These are phyloP conservation scores for Thumatha senex DNA, from an alignment of 2,888 invertebrate species.

Conservation along the genomic window DNA sequence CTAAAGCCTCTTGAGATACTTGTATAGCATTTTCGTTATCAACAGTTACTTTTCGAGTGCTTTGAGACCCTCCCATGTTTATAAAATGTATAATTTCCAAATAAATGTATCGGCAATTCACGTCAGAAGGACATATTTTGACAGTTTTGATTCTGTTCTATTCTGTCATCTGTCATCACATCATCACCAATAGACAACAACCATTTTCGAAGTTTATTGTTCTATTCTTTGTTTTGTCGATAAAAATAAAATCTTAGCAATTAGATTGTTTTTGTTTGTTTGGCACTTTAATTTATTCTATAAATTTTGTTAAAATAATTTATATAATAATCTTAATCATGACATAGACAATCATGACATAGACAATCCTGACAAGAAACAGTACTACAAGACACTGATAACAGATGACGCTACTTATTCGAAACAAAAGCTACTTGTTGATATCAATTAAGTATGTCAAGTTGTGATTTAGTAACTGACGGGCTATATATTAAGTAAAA, in stretches of 20 bases:
- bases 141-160: slow-evolving; percentile 28
- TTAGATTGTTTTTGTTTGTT: too few relatives aligned
- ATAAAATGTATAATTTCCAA: slow-evolving; percentile 55
- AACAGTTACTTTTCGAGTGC: slow-evolving; percentile 78
- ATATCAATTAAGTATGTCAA: too few relatives aligned
- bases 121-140: slow-evolving; percentile 74
- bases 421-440: background rate
- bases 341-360: background rate
- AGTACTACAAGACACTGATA: background rate
- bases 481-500: too few relatives aligned
- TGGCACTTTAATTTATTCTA: too few relatives aligned
- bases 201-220: background rate
- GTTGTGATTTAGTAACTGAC: too few relatives aligned
- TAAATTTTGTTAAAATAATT: too few relatives aligned
- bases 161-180: background rate
- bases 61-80: slow-evolving; percentile 84
- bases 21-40: slow-evolving; percentile 79
- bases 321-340: background rate
- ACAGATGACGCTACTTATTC: slow-evolving; percentile 10
- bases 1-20: slow-evolving; percentile 77
- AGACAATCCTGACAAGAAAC: background rate
- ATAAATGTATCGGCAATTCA: slow-evolving; percentile 68
- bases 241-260: too few relatives aligned
- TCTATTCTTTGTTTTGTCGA: background rate
- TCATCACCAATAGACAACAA: slow-evolving; percentile 19